Conservation (phyloP, 2,113 vertebrate genomes). For the Naja naja region DNA sequence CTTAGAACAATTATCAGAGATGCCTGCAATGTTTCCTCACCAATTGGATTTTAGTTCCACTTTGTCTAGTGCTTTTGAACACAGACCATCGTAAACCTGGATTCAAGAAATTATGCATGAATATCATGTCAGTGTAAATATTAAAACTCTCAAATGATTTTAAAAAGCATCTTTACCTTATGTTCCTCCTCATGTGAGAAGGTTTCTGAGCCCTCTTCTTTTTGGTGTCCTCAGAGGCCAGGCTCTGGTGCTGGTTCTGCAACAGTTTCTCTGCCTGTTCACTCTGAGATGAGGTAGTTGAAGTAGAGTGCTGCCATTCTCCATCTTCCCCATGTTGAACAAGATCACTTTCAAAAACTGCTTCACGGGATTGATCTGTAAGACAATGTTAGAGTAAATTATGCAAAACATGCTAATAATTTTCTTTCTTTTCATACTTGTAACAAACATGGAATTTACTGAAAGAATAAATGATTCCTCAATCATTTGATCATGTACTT, state of each 20-base stretch:
- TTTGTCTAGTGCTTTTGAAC: neutral
- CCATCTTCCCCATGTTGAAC: conserved; percentile 77
- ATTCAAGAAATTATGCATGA: neutral
- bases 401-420: neutral
- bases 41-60: neutral
- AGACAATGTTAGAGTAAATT: neutral
- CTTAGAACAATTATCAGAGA: neutral
- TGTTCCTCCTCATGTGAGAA: conserved; percentile 95
- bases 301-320: conserved; percentile 83
- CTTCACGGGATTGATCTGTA: conserved; percentile 81
- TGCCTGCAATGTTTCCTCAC: neutral
- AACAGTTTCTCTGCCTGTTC: conserved; percentile 81
- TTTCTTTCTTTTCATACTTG: neutral
- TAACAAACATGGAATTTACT: neutral
- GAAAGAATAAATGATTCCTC: neutral
- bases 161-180: conserved; percentile 76
- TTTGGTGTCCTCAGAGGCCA: conserved; percentile 79
- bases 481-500: neutral
- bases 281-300: conserved; percentile 90
- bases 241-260: conserved; percentile 78
- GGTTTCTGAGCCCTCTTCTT: conserved; percentile 86
- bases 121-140: neutral
- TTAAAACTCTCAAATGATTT: neutral
- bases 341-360: conserved; percentile 74
- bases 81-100: neutral